Evolutionary conservation across 2,888 invertebrate genomes (phyloP).

Genomic region (Plemyria rubiginata): DNA sequence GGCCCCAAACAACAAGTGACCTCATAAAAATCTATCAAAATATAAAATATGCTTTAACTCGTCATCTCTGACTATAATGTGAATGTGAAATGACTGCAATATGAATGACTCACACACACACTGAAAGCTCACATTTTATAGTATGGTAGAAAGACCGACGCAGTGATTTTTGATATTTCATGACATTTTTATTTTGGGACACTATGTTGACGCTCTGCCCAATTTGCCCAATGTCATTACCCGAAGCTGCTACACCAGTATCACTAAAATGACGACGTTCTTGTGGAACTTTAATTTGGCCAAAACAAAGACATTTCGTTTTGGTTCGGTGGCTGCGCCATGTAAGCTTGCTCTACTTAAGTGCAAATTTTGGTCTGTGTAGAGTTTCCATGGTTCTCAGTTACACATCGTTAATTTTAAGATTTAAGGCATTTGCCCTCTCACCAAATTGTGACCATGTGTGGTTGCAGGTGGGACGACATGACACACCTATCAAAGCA

Average conservation of each 20-base stretch:
- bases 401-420: constrained; percentile 75
- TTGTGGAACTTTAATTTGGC: constrained; percentile 46
- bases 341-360: constrained; percentile 47
- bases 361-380: constrained; percentile 61
- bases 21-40: background rate
- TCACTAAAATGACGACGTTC: constrained; percentile 46
- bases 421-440: constrained; percentile 64
- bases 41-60: too few species aligned
- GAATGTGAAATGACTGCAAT: too few species aligned
- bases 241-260: constrained; percentile 33
- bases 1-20: constrained; percentile 32
- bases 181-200: background rate
- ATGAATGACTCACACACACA: too few species aligned
- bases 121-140: too few species aligned
- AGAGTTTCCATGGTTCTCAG: constrained; percentile 49
- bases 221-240: constrained; percentile 38
- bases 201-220: constrained; percentile 7
- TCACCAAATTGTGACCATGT: constrained; percentile 45
- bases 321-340: constrained; percentile 54
- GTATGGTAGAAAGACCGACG: too few species aligned
- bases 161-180: too few species aligned
- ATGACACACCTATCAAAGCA: too few species aligned
- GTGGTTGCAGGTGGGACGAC: too few species aligned
- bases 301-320: constrained; percentile 58
- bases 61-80: too few species aligned